Evolutionary conservation across 2,113 vertebrate species (phyloP), one percentile per base, ranked within the genome.

Genomic region (Lepus europaeus): DNA sequence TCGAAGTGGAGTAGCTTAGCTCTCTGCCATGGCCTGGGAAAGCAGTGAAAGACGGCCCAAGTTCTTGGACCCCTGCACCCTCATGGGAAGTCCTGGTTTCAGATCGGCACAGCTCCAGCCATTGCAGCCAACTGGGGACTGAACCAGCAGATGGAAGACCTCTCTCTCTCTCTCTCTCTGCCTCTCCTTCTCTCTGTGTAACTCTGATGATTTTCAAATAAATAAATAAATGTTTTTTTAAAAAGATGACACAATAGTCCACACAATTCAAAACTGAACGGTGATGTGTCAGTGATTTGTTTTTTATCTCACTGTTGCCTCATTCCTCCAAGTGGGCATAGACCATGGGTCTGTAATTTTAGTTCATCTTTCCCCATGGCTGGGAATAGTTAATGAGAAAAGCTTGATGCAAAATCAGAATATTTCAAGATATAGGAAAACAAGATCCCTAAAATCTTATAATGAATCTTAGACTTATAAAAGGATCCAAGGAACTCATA

Each of bases 391-490:
- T 85, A 70, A 64, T 33, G 36, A 91, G 39, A 59, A 90, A 82
- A 83, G 9, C 5, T 31, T 83, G 16, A 25, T 63, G 19, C 61
- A 87, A 81, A 89, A 49, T 70, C 27, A 91, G n/a, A 22, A 49
- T 74, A 29, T 84, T 94, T 96, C 22, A 69, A 53, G 39, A 36
- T 89, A 33, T 17, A 81, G 49, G 49, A 89, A 89, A 92, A 45
- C 69, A 68, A 83, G 27, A 61, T 63, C 53, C 53, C 16, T 81
- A 80, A 91, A 69, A 31, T 77, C 19, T 82, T 14, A 51, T n/a
- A 63, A n/a, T 49, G 22, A 31, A n/a, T 27, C 36, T 68, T 76
- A 64, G 33, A 36, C 85, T 53, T 87, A 87, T 68, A 69, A 80
- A 61, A 89, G 27, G 6, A 19, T 74, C 61, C 51, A 61, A 19